Evolutionary conservation across 1,140 invertebrate species (phyloP).

Genomic region (Aradophagus sp.): DNA sequence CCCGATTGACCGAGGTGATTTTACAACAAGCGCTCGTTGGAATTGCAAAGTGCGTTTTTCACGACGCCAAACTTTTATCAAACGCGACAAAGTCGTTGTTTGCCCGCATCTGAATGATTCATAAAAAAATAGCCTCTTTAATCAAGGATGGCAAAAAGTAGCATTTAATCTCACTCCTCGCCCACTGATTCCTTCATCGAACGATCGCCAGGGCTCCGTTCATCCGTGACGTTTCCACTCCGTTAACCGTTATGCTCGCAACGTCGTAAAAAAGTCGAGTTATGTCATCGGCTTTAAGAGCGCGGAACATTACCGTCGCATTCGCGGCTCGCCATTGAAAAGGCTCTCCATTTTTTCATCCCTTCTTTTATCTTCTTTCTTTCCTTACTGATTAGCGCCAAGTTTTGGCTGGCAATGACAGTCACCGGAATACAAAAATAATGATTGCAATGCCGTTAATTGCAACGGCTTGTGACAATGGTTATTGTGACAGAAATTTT

Average conservation of each 20-base stretch:
- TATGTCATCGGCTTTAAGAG: slow-evolving; percentile 43
- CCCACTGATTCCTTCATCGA: slow-evolving; percentile 41
- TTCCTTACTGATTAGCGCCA: background rate
- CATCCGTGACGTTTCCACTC: slow-evolving; percentile 55
- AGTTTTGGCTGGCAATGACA: no score
- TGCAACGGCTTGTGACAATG: slow-evolving; percentile 29
- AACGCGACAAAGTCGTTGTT: no score
- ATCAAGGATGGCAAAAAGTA: slow-evolving; percentile 33
- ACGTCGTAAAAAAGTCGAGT: slow-evolving; percentile 45
- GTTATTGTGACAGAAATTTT: slow-evolving; percentile 41
- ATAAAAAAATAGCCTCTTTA: slow-evolving; percentile 28
- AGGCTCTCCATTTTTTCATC: no score
- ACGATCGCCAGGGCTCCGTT: slow-evolving; percentile 37
- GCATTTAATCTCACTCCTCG: slow-evolving; percentile 51
- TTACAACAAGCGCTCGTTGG: no score
- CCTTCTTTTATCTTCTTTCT: background rate
- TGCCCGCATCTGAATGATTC: slow-evolving; percentile 11
- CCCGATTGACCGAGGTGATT: no score
- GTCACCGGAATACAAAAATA: no score
- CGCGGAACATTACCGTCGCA: slow-evolving; percentile 20
- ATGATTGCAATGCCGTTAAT: slow-evolving; percentile 51
- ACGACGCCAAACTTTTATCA: no score
- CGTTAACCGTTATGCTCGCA: slow-evolving; percentile 55
- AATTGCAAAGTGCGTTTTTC: no score
- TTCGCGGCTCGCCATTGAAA: no score